Percentiles rank a stretch among this genome's conserved stretches.
Evolutionary conservation across 92 coral and sea anemone species (phyloP).

Genomic region (Actinernus sp.): DNA sequence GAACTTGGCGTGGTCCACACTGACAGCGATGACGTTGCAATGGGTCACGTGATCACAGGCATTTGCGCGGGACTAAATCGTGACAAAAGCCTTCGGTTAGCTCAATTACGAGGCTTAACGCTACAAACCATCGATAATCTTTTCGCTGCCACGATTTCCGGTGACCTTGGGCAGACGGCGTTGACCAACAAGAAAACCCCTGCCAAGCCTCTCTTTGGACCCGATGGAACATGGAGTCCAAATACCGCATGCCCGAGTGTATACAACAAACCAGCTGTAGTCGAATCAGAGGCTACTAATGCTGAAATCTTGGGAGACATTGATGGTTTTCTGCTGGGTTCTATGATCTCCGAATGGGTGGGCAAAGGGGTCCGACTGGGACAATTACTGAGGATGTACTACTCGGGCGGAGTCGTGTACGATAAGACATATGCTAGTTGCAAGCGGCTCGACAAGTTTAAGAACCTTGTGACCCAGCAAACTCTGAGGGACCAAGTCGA

Average conservation of each 20-base stretch:
- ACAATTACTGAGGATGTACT: constrained; percentile 66
- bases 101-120: constrained; percentile 13
- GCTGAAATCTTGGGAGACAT: constrained; percentile 60
- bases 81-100: constrained; percentile 34
- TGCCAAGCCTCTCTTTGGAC: constrained; percentile 31
- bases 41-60: constrained; percentile 65
- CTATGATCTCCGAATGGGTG: constrained; percentile 23
- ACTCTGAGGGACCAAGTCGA: constrained; percentile 8
- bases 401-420: constrained; percentile 52
- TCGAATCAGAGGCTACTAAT: constrained; percentile 28
- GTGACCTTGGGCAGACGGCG: constrained; percentile 30
- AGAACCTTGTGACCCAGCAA: not conserved
- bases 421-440: constrained; percentile 33
- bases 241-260: constrained; percentile 23
- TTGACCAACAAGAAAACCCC: too few relatives aligned
- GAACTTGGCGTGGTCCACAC: constrained; percentile 55
- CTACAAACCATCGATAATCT: constrained; percentile 59
- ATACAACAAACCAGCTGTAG: constrained; percentile 9
- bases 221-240: constrained; percentile 62
- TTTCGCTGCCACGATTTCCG: constrained; percentile 60
- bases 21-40: constrained; percentile 37
- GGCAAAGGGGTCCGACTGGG: constrained; percentile 65
- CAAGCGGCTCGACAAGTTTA: constrained; percentile 18
- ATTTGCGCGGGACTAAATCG: constrained; percentile 59
- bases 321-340: constrained; percentile 65